phyloP scores from a whole-genome alignment of 2,113 vertebrate species.

The Tringa solitaria region DNA sequence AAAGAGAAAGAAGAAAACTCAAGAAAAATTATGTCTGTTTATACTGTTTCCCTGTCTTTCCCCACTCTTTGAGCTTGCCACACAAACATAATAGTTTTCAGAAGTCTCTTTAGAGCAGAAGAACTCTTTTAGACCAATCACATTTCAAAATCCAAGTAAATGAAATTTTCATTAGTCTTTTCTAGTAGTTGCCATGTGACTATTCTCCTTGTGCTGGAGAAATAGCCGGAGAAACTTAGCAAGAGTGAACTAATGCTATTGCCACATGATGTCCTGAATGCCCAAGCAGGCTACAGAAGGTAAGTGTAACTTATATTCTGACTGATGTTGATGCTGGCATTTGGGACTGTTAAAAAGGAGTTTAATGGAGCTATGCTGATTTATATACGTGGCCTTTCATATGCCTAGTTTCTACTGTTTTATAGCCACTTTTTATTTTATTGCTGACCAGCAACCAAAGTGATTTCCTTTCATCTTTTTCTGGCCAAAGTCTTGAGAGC shows the following conservation, averaged over 20 bases:
- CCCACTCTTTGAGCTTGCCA: not conserved
- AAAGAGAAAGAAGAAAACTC: not conserved
- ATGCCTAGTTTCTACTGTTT: not conserved
- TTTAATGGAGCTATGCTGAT: not conserved
- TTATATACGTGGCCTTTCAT: not conserved
- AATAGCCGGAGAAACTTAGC: not conserved
- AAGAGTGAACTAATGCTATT: not conserved
- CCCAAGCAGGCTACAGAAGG: not conserved
- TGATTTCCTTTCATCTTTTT: not conserved
- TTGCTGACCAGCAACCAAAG: not conserved
- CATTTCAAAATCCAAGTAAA: not conserved
- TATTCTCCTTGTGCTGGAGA: not conserved
- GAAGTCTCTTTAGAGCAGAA: not conserved
- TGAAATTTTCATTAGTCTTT: not conserved
- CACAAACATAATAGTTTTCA: not conserved
- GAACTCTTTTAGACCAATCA: not conserved
- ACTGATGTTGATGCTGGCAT: not conserved
- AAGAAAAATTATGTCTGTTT: not conserved
- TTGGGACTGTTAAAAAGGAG: not conserved
- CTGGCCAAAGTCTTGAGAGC: not conserved
- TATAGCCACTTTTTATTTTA: not conserved
- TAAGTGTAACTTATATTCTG: not conserved
- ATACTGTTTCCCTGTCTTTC: not conserved
- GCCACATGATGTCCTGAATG: not conserved
- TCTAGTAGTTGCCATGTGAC: not conserved